Conservation (phyloP, 2,113 vertebrate genomes). For the Oncorhynchus mykiss region DNA sequence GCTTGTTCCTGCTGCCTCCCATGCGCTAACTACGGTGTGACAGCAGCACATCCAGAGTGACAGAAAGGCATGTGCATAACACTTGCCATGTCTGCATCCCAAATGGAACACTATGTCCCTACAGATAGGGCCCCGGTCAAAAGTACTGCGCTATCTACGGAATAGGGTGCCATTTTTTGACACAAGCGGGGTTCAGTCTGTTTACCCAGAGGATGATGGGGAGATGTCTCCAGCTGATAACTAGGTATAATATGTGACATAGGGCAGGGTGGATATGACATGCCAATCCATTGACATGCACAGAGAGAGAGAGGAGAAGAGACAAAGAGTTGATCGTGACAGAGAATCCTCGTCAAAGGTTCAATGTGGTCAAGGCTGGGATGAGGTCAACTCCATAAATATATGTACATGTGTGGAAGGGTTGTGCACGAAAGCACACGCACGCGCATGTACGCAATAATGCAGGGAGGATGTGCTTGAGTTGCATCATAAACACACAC, state of each 20-base stretch:
- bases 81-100: conserved; percentile 1
- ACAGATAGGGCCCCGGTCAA: no score
- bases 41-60: conserved; percentile 34
- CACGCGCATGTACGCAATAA: neutral
- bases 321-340: no score
- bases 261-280: neutral
- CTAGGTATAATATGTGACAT: neutral
- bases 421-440: neutral
- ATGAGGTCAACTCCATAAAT: neutral
- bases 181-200: neutral
- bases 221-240: neutral
- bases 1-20: conserved; percentile 35
- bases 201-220: neutral
- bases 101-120: neutral
- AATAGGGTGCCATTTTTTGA: no score
- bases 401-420: neutral
- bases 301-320: no score
- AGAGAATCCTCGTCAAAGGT: neutral
- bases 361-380: neutral
- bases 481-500: neutral
- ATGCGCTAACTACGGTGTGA: conserved; percentile 28
- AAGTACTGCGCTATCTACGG: no score
- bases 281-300: neutral
- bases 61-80: conserved; percentile 33
- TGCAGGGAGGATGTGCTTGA: neutral